These are phyloP conservation scores for Cybosia mesomella DNA, from an alignment of 2,888 invertebrate species.

Conservation along the genomic window DNA sequence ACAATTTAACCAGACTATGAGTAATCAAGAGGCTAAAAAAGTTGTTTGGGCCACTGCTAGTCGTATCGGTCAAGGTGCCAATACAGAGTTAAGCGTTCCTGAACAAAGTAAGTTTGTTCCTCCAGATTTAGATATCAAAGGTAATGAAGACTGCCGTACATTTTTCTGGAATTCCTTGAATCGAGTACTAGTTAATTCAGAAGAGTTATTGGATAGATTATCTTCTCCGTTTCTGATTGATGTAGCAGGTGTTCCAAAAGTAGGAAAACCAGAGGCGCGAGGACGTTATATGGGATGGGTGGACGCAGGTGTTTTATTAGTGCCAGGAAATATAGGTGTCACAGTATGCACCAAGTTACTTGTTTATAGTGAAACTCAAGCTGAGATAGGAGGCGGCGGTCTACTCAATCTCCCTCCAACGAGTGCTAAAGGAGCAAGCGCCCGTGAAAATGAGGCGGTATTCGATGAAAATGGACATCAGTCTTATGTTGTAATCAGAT, in stretches of 20 bases:
- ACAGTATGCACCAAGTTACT: slow-evolving; percentile 66
- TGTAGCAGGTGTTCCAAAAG: slow-evolving; percentile 75
- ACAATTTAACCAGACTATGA: slow-evolving; percentile 73
- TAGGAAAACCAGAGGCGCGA: slow-evolving; percentile 73
- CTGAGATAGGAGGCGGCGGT: slow-evolving; percentile 58
- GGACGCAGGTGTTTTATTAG: slow-evolving; percentile 70
- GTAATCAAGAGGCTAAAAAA: slow-evolving; percentile 61
- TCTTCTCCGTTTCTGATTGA: slow-evolving; percentile 68
- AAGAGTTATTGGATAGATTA: slow-evolving; percentile 59
- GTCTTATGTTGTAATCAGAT: slow-evolving; percentile 68
- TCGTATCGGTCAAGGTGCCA: slow-evolving; percentile 63
- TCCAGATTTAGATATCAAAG: slow-evolving; percentile 56
- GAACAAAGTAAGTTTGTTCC: slow-evolving; percentile 71
- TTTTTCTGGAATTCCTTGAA: slow-evolving; percentile 78
- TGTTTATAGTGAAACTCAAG: slow-evolving; percentile 65
- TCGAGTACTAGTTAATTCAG: slow-evolving; percentile 72
- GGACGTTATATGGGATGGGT: slow-evolving; percentile 76
- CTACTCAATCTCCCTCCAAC: slow-evolving; percentile 72
- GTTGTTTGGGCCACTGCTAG: slow-evolving; percentile 73
- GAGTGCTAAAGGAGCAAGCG: slow-evolving; percentile 69
- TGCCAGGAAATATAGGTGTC: slow-evolving; percentile 70
- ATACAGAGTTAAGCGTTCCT: slow-evolving; percentile 63
- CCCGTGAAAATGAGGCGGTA: slow-evolving; percentile 62
- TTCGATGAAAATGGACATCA: slow-evolving; percentile 69
- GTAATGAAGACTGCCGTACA: slow-evolving; percentile 59